phyloP scores from a whole-genome alignment of 2,113 vertebrate genomes.

The Micronycteris hirsuta region DNA sequence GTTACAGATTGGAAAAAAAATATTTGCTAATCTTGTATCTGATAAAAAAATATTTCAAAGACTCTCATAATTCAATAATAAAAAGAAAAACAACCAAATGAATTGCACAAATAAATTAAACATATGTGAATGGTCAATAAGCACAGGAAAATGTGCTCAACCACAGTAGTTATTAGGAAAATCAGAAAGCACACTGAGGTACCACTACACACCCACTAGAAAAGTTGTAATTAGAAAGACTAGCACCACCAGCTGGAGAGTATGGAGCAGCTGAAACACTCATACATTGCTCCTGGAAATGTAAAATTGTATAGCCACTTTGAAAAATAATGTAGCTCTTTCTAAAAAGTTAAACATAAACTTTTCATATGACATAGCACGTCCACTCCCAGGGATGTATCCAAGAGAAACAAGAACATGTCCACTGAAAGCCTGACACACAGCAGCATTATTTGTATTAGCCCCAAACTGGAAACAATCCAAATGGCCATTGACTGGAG shows the following conservation, averaged over 20 bases:
- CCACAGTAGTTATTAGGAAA: background rate
- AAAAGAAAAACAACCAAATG: background rate
- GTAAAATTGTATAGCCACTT: background rate
- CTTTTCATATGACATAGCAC: background rate
- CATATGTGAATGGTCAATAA: background rate
- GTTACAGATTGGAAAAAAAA: background rate
- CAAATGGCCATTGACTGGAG: background rate
- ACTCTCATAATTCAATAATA: background rate
- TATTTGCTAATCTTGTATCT: background rate
- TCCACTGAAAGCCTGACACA: background rate
- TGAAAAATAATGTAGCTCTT: background rate
- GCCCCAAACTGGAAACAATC: background rate
- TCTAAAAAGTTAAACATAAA: background rate
- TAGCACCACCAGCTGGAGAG: accelerated
- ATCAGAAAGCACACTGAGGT: background rate
- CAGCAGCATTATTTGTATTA: background rate
- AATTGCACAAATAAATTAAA: background rate
- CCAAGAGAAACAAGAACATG: background rate
- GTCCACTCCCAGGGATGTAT: background rate
- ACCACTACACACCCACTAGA: background rate
- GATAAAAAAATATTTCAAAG: background rate
- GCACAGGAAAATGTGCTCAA: background rate
- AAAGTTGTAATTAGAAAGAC: background rate
- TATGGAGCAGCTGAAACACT: background rate
- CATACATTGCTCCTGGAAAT: background rate